These are phyloP conservation scores for Molorchus minor DNA, from an alignment of 2,888 invertebrate genomes.

Conservation along the genomic window DNA sequence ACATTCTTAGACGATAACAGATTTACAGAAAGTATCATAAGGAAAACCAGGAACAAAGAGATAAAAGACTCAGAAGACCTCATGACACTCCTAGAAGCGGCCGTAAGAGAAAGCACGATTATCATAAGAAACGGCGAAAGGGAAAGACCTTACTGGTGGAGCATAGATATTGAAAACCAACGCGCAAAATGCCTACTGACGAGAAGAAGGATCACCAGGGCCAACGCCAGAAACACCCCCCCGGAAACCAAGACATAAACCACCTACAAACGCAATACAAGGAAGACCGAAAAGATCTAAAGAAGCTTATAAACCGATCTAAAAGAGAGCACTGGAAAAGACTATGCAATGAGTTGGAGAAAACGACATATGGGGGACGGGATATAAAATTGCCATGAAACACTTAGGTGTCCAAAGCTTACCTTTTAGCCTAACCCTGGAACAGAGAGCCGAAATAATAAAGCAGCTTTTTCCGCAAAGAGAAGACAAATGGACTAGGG, in stretches of 20 bases:
- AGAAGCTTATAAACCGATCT: neutral
- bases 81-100: neutral
- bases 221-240: neutral
- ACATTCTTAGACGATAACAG: neutral
- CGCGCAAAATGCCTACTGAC: neutral
- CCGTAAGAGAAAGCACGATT: neutral
- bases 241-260: neutral
- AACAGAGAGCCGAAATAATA: neutral
- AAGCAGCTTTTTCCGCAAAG: neutral
- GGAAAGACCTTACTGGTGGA: neutral
- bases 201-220: neutral
- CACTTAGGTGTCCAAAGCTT: neutral
- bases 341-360: constrained; percentile 3
- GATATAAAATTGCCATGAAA: constrained; percentile 13
- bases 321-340: constrained; percentile 20
- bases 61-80: neutral
- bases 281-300: constrained; percentile 1
- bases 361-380: constrained; percentile 20
- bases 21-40: neutral
- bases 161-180: neutral
- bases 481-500: neutral
- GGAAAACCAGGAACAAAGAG: neutral
- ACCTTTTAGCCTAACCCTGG: neutral
- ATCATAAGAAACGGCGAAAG: neutral
- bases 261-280: neutral